Evolutionary conservation across 2,888 invertebrate species (phyloP).

Genomic region (Nemurella pictetii): DNA sequence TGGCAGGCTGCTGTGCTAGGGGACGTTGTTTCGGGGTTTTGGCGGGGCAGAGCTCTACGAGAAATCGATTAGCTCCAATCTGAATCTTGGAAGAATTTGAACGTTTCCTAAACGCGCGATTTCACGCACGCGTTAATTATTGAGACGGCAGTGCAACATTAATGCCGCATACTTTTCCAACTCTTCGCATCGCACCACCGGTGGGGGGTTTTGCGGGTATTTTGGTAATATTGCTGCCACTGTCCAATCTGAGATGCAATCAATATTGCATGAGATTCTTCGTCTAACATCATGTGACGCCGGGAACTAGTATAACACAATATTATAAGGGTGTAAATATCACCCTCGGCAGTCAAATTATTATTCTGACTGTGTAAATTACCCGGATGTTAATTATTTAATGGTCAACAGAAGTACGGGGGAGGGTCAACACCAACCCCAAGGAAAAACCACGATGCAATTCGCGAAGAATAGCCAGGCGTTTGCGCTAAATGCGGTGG

Average conservation of each 20-base stretch:
- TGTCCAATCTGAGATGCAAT: conserved; percentile 31
- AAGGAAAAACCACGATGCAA: not conserved
- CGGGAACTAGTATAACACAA: not conserved
- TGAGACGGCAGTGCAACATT: not conserved
- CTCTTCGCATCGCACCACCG: not conserved
- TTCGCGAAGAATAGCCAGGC: not conserved
- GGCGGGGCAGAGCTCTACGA: not conserved
- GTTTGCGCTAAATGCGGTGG: not conserved
- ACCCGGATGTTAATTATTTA: not conserved
- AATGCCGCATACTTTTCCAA: not conserved
- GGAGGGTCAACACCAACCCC: conserved; percentile 7
- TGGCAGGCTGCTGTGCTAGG: no score
- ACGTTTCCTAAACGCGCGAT: not conserved
- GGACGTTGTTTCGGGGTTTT: not conserved
- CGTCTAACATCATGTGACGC: not conserved
- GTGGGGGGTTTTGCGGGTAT: conserved; percentile 15
- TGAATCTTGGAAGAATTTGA: not conserved
- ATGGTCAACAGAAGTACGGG: not conserved
- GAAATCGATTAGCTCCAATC: not conserved
- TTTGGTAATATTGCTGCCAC: conserved; percentile 1
- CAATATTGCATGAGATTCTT: conserved; percentile 29
- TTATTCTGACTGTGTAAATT: conserved; percentile 13
- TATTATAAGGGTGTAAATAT: not conserved
- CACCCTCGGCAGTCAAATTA: not conserved
- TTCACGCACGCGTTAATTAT: not conserved